phyloP scores from a whole-genome alignment of 2,797 vertebrate genomes.

The Ceyx erithaca region DNA sequence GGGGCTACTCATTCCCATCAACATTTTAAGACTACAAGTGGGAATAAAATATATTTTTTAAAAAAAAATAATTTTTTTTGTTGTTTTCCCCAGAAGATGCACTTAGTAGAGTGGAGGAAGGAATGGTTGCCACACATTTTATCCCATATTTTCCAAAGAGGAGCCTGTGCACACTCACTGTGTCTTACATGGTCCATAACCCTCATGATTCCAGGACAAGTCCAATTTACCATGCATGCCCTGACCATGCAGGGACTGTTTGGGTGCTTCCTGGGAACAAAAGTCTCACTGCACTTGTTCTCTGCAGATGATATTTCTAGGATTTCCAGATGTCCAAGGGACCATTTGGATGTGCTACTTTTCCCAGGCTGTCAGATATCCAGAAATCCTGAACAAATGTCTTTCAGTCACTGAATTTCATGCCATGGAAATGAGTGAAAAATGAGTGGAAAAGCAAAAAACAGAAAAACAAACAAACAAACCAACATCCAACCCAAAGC shows the following conservation, averaged over 20 bases:
- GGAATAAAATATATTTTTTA: background rate
- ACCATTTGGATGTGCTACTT: background rate
- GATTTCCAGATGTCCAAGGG: background rate
- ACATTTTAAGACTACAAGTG: background rate
- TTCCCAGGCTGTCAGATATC: background rate
- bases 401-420: background rate
- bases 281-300: background rate
- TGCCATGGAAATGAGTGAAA: background rate
- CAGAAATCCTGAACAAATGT: background rate
- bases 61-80: background rate
- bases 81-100: background rate
- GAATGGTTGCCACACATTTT: background rate
- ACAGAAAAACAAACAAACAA: too few species aligned
- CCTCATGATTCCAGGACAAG: background rate
- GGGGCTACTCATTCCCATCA: background rate
- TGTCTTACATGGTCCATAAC: fast-evolving
- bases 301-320: background rate
- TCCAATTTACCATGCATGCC: background rate
- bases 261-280: background rate
- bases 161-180: fast-evolving
- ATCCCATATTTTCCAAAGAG: fast-evolving
- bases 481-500: too few species aligned
- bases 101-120: background rate
- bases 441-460: background rate
- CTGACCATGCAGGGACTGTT: fast-evolving